A percentile compares a stretch with the other conserved stretches of the same genome.
These are phyloP conservation scores for Hypomecis punctinalis DNA, from an alignment of 2,888 invertebrate species.

Conservation along the genomic window DNA sequence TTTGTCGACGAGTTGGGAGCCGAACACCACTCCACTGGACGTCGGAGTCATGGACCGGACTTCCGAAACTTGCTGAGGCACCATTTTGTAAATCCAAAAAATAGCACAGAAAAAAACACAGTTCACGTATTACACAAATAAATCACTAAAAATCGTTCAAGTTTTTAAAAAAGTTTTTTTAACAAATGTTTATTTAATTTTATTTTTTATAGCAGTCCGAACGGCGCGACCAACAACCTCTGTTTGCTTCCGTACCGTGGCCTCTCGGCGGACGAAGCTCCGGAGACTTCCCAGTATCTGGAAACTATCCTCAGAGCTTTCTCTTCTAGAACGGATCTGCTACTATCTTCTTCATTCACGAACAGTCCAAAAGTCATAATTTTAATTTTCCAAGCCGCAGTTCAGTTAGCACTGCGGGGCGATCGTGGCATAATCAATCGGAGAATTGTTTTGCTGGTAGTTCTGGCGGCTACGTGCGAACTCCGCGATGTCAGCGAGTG, in stretches of 20 bases:
- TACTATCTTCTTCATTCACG: slow-evolving; percentile 77
- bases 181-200: slow-evolving; percentile 40
- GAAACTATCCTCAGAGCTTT: slow-evolving; percentile 81
- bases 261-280: slow-evolving; percentile 75
- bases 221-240: slow-evolving; percentile 64
- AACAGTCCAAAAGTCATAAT: slow-evolving; percentile 84
- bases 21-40: slow-evolving; percentile 90
- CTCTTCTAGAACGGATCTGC: slow-evolving; percentile 79
- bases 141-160: slow-evolving; percentile 61
- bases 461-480: slow-evolving; percentile 75
- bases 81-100: slow-evolving; percentile 85
- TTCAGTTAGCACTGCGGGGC: slow-evolving; percentile 78
- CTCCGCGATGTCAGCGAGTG: slow-evolving; percentile 80
- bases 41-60: slow-evolving; percentile 85
- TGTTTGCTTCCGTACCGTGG: slow-evolving; percentile 70
- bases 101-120: slow-evolving; percentile 71
- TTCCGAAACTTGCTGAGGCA: slow-evolving; percentile 89
- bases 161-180: slow-evolving; percentile 42
- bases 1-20: slow-evolving; percentile 95
- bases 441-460: slow-evolving; percentile 53
- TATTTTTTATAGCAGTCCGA: slow-evolving; percentile 71
- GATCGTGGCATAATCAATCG: slow-evolving; percentile 77
- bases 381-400: slow-evolving; percentile 79
- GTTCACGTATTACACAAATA: slow-evolving; percentile 80
- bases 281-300: slow-evolving; percentile 80